phyloP scores from a whole-genome alignment of 2,113 vertebrate genomes.

The Desmodus rotundus region DNA sequence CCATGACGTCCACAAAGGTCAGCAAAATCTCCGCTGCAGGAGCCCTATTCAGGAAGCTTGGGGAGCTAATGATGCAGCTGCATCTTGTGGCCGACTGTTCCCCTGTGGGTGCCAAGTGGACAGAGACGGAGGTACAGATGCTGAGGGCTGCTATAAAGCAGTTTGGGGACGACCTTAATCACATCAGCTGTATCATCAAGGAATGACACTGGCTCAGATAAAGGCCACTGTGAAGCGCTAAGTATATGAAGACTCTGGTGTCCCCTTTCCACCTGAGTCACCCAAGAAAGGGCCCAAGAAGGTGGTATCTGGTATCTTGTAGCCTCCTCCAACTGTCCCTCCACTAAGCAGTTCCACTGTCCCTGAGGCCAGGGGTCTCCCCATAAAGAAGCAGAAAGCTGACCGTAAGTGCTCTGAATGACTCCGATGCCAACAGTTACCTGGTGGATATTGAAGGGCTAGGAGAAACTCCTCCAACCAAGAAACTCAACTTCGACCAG shows the following conservation, averaged over 20 bases:
- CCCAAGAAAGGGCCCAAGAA: conserved; percentile 88
- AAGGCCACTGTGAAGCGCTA: conserved; percentile 89
- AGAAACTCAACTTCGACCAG: conserved; percentile 92
- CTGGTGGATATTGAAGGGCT: conserved; percentile 89
- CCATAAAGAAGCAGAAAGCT: conserved; percentile 87
- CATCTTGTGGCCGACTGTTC: too few relatives aligned
- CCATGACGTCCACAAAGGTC: too few relatives aligned
- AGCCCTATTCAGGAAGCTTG: too few relatives aligned
- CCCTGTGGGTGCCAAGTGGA: conserved; percentile 88
- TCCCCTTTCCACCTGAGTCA: conserved; percentile 87
- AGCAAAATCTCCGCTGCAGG: too few relatives aligned
- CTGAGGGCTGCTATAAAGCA: conserved; percentile 90
- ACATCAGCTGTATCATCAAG: conserved; percentile 94
- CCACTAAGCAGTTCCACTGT: conserved; percentile 70
- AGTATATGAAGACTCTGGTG: conserved; percentile 87
- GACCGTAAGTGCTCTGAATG: conserved; percentile 89
- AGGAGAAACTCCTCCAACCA: conserved; percentile 83
- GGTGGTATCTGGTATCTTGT: conserved; percentile 50
- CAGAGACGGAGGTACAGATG: conserved; percentile 94
- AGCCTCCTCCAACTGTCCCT: conserved; percentile 44
- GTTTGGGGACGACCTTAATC: conserved; percentile 93
- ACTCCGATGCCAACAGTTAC: conserved; percentile 89
- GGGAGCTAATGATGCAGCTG: too few relatives aligned
- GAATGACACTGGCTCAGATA: conserved; percentile 91
- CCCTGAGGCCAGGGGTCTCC: conserved; percentile 69